These are phyloP conservation scores for Latrodectus hesperus DNA, from an alignment of 2,888 invertebrate genomes.

Conservation along the genomic window DNA sequence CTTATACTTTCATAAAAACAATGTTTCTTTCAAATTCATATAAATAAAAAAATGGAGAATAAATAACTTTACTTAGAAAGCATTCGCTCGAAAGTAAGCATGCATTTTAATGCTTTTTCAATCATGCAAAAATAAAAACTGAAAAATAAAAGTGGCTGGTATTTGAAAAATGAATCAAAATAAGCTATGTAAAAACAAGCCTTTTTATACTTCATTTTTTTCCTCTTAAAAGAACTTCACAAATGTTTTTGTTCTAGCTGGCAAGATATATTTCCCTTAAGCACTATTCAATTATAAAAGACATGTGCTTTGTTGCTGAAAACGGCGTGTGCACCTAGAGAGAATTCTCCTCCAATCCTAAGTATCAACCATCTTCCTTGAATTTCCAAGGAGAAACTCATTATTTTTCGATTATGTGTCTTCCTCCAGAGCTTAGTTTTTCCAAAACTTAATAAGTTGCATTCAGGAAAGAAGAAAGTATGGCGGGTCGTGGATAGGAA, in stretches of 20 bases:
- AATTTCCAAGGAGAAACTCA: conserved; percentile 21
- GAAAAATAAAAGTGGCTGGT: conserved; percentile 42
- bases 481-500: not conserved
- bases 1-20: too few relatives aligned
- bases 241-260: not conserved
- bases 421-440: conserved; percentile 4
- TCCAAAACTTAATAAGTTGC: conserved; percentile 35
- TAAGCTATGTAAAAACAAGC: conserved; percentile 32
- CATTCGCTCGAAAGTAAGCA: not conserved
- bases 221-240: not conserved
- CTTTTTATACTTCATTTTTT: conserved; percentile 4
- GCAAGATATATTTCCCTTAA: conserved; percentile 45
- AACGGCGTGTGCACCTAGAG: conserved; percentile 9
- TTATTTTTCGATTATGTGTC: conserved; percentile 50
- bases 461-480: not conserved
- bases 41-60: not conserved
- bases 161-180: conserved; percentile 60
- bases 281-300: conserved; percentile 53
- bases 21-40: not conserved
- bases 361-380: conserved; percentile 30
- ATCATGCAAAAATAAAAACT: conserved; percentile 24
- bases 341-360: not conserved
- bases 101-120: conserved; percentile 47
- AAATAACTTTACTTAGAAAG: not conserved
- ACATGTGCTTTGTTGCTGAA: conserved; percentile 28